phyloP scores from a whole-genome alignment of 1,140 invertebrate species.

The Globodera rostochiensis region DNA sequence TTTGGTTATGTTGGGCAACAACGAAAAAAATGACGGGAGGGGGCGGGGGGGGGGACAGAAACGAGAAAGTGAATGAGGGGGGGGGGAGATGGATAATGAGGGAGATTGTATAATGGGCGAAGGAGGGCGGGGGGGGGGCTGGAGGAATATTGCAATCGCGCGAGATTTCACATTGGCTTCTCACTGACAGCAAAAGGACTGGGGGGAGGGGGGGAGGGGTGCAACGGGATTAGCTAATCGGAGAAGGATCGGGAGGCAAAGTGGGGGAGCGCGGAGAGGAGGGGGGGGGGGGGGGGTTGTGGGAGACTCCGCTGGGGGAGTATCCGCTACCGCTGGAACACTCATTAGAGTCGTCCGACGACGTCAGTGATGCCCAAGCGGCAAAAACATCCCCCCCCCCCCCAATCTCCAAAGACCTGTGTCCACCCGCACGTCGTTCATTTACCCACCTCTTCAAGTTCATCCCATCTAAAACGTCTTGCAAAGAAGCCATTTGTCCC shows the following conservation, averaged over 20 bases:
- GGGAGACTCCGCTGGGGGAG: background rate
- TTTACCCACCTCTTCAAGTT: background rate
- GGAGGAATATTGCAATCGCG: constrained; percentile 13
- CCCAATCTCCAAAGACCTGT: background rate
- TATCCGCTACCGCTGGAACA: background rate
- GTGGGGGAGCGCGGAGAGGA: background rate
- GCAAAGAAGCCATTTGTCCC: background rate
- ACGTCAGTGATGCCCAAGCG: background rate
- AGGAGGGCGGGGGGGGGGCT: background rate
- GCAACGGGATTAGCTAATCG: constrained; percentile 21
- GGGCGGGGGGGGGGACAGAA: background rate
- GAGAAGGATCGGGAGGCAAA: background rate
- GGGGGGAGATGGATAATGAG: background rate
- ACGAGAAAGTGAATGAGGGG: background rate
- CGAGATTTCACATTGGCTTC: constrained; percentile 17
- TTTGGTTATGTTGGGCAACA: background rate
- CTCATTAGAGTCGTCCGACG: background rate
- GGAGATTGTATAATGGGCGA: background rate
- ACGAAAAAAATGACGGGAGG: background rate
- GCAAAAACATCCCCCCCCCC: background rate
- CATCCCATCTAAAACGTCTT: background rate
- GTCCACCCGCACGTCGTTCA: background rate
- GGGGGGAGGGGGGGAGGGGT: background rate
- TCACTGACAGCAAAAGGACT: background rate
- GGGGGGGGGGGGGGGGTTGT: no score